A percentile compares a stretch with the other conserved stretches of the same genome.
Conservation (phyloP, 2,888 invertebrate species). For the Barypeithes pellucidus region DNA sequence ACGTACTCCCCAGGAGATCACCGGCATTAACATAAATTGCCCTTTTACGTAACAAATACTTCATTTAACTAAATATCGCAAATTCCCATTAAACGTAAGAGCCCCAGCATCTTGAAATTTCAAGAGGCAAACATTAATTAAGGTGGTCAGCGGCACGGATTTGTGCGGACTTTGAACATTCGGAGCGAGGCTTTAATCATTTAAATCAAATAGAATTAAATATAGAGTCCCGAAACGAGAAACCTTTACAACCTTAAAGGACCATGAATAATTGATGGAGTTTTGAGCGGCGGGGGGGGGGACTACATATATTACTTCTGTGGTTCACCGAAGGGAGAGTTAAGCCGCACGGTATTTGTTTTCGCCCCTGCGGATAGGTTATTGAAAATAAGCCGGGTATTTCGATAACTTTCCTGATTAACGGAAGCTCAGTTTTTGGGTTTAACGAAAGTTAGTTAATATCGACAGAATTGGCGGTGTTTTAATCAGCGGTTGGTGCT, state of each 20-base stretch:
- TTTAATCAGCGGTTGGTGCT: too few species aligned
- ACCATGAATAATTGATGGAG: constrained; percentile 55
- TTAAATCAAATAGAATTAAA: constrained; percentile 56
- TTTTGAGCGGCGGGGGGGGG: constrained; percentile 52
- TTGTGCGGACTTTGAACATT: constrained; percentile 45
- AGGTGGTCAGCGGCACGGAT: constrained; percentile 53
- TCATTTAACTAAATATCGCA: constrained; percentile 46
- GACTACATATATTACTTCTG: constrained; percentile 54
- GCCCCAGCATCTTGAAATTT: constrained; percentile 50
- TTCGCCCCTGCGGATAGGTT: constrained; percentile 39
- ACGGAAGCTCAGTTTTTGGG: too few species aligned
- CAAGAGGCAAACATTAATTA: constrained; percentile 53
- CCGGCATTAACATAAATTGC: constrained; percentile 25
- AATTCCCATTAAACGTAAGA: constrained; percentile 49
- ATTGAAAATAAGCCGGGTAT: constrained; percentile 20
- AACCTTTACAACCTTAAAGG: constrained; percentile 54
- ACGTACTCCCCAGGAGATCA: not conserved
- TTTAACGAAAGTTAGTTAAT: not conserved
- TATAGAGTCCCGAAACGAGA: constrained; percentile 53
- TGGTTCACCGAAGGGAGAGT: constrained; percentile 44
- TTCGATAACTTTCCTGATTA: too few species aligned
- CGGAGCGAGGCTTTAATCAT: constrained; percentile 50
- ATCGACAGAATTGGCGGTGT: too few species aligned
- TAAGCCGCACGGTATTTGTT: constrained; percentile 49
- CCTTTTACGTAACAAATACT: constrained; percentile 37